phyloP scores from a whole-genome alignment of 2,888 invertebrate species.

The Globia sparganii region DNA sequence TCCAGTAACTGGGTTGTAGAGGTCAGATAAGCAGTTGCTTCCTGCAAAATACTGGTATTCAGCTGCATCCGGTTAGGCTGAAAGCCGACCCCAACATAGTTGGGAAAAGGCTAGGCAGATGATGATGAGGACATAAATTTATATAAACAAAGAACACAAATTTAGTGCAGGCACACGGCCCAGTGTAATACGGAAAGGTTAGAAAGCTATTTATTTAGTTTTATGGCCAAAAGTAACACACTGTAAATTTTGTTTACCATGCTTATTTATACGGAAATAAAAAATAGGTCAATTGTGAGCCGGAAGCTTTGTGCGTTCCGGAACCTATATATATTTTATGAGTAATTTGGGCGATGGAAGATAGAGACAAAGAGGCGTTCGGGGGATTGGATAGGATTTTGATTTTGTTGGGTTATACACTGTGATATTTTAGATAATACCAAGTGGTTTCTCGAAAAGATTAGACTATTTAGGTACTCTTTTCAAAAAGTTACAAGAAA shows the following conservation, averaged over 20 bases:
- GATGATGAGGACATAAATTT: too few relatives aligned
- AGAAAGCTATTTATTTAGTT: constrained; percentile 58
- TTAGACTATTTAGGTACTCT: background rate
- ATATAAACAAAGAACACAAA: constrained; percentile 36
- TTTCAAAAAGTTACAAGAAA: background rate
- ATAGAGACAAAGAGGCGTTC: background rate
- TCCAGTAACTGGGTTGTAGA: too few relatives aligned
- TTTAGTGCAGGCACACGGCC: constrained; percentile 25
- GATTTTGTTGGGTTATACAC: constrained; percentile 9
- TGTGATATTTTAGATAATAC: constrained; percentile 2
- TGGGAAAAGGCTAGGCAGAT: too few relatives aligned
- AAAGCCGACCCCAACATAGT: too few relatives aligned
- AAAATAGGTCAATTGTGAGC: constrained; percentile 58
- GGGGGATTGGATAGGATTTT: constrained; percentile 22
- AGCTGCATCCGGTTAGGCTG: too few relatives aligned
- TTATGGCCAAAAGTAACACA: constrained; percentile 55
- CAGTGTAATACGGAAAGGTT: constrained; percentile 27
- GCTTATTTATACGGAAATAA: constrained; percentile 65
- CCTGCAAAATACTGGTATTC: too few relatives aligned
- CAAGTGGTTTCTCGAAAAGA: background rate
- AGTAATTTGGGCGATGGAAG: constrained; percentile 12
- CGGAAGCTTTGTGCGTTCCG: constrained; percentile 29
- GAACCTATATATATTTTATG: constrained; percentile 39
- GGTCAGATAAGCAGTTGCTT: too few relatives aligned
- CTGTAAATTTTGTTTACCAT: constrained; percentile 65